Conservation (phyloP, 1,140 invertebrate species). For the Psilanteris sp. region DNA sequence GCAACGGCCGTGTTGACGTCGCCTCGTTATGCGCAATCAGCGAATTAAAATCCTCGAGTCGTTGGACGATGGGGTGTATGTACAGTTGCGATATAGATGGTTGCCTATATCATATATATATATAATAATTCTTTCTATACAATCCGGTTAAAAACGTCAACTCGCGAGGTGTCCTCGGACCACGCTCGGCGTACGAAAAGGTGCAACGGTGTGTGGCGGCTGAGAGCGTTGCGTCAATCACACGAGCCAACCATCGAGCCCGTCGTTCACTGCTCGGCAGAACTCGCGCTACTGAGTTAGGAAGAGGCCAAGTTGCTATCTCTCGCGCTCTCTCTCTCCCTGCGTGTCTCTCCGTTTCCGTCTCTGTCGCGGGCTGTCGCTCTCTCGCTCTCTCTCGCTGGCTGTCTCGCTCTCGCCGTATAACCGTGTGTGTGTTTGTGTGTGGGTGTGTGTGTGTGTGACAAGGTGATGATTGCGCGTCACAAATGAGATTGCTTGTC, state of each 20-base stretch:
- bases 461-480: slow-evolving; percentile 16
- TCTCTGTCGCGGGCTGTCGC: background rate
- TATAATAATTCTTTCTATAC: slow-evolving; percentile 41
- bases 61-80: slow-evolving; percentile 39
- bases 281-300: slow-evolving; percentile 35
- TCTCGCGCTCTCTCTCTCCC: background rate
- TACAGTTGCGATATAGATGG: slow-evolving; percentile 37
- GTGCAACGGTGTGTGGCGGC: slow-evolving; percentile 19
- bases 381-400: too few species aligned
- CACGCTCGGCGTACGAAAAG: slow-evolving; percentile 33
- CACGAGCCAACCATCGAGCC: slow-evolving; percentile 22
- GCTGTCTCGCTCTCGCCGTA: background rate
- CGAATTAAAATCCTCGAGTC: slow-evolving; percentile 23
- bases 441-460: slow-evolving; percentile 1
- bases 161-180: slow-evolving; percentile 8
- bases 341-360: background rate
- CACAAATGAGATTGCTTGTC: slow-evolving; percentile 44
- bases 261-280: slow-evolving; percentile 43
- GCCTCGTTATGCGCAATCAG: slow-evolving; percentile 1
- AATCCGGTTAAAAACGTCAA: slow-evolving; percentile 26
- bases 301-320: slow-evolving; percentile 3
- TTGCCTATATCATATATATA: slow-evolving; percentile 36
- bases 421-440: too few species aligned
- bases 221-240: slow-evolving; percentile 26
- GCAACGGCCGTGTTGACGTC: slow-evolving; percentile 10